Conservation (phyloP, 2,888 invertebrate species). For the Endomychus coccineus region DNA sequence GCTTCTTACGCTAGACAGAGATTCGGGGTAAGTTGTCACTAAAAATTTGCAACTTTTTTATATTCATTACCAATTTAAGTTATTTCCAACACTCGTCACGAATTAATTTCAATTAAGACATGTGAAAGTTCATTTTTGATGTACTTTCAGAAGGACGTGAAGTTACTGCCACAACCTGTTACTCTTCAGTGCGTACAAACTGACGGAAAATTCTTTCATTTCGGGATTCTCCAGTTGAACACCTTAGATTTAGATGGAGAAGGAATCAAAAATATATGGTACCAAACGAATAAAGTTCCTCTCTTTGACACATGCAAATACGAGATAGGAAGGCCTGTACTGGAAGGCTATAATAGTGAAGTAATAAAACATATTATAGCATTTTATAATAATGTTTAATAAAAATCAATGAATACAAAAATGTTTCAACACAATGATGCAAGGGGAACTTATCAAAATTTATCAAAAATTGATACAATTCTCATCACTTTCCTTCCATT, state of each 20-base stretch:
- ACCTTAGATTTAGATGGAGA: conserved; percentile 59
- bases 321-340: conserved; percentile 54
- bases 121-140: too few species aligned
- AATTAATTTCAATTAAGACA: too few species aligned
- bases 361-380: conserved; percentile 71
- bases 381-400: conserved; percentile 76
- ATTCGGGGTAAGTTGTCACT: conserved; percentile 57
- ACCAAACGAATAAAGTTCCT: conserved; percentile 56
- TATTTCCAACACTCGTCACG: too few species aligned
- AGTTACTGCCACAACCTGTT: conserved; percentile 66
- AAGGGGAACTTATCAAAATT: too few species aligned
- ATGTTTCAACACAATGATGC: too few species aligned
- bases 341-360: conserved; percentile 70
- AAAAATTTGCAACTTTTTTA: too few species aligned
- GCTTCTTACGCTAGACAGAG: conserved; percentile 65
- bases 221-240: conserved; percentile 78
- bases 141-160: conserved; percentile 49
- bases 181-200: conserved; percentile 77
- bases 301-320: conserved; percentile 62
- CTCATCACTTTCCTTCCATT: too few species aligned
- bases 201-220: conserved; percentile 69
- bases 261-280: conserved; percentile 72
- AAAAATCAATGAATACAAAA: too few species aligned
- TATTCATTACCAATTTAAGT: too few species aligned
- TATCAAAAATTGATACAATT: too few species aligned